Base-by-base conservation (phyloP, 2,797 vertebrate genomes). In the Peromyscus eremicus region DNA sequence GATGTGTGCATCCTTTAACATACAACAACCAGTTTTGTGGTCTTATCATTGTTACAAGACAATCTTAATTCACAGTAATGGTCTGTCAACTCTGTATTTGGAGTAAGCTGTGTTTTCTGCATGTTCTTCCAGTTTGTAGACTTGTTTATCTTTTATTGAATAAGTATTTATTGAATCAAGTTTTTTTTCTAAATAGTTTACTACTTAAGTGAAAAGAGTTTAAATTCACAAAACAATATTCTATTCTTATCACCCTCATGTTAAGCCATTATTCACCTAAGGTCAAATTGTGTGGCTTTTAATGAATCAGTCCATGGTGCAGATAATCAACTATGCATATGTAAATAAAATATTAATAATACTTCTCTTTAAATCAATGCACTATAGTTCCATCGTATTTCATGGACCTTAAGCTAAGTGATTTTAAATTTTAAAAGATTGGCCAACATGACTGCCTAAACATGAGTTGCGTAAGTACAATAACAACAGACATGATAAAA, bases 321-420 rank as follows among this genome's bases (percentile, higher is more conserved):
- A 89, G 43, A 82, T 37, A 82, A 55, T 75, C 27, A 37, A 16
- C 12, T 83, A 34, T 52, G 6, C 19, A 73, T 34, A 32, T 46
- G 14, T 81, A 77, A 85, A 96, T 52, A 85, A 66, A 66, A 68
- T 64, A 3, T 52, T 87, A 12, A 43, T 12, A 95, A 93, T 87
- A 87, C 1, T 14, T 27, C 21, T 29, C 80, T 86, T 89, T n/a
- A 92, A 57, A 81, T 93, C 25, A 37, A 32, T 91, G 13, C 43
- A 85, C 80, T 76, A 1, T 66, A 73, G 85, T 85, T 93, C 8
- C 60, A 37, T 5, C 57, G 11, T 77, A 40, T 85, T 52, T 7
- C 19, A 89, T 4, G 55, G 40, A 23, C 10, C 8, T 23, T 46
- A 77, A 11, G 5, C 82, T 46, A 43, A 64, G 8, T 27, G 2